phyloP scores from a whole-genome alignment of 1,140 invertebrate species.

The Scaptomyza graminum region DNA sequence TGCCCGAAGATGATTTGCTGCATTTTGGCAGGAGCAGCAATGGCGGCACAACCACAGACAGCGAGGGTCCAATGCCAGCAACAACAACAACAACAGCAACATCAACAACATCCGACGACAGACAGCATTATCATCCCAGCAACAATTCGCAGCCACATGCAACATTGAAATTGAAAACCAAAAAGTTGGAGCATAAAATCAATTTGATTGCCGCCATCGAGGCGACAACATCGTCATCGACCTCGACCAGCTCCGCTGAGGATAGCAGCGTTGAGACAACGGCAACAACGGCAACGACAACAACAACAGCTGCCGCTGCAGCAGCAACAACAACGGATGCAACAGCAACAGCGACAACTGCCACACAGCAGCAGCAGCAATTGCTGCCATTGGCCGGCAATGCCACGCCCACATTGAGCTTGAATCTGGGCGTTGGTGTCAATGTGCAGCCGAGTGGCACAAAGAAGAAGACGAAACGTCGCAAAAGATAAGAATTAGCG shows the following conservation, averaged over 20 bases:
- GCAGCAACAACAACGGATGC: background rate
- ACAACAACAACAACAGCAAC: background rate
- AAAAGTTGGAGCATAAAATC: constrained; percentile 80
- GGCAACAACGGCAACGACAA: background rate
- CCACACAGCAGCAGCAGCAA: background rate
- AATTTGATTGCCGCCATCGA: constrained; percentile 80
- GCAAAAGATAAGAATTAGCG: constrained; percentile 84
- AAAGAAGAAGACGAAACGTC: constrained; percentile 82
- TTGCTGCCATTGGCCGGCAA: background rate
- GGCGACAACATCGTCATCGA: constrained; percentile 45
- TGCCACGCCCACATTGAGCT: background rate
- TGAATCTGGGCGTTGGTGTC: constrained; percentile 27
- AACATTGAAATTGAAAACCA: constrained; percentile 71
- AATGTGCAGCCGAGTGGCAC: constrained; percentile 65
- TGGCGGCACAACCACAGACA: too few species aligned
- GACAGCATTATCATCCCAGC: constrained; percentile 42
- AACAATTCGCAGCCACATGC: background rate
- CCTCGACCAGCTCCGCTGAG: background rate
- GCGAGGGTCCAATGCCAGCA: constrained; percentile 59
- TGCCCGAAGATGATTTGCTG: constrained; percentile 67
- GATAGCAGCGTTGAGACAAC: constrained; percentile 4
- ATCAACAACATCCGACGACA: constrained; percentile 79
- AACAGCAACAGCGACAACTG: background rate
- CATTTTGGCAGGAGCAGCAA: constrained; percentile 44
- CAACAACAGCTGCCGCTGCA: background rate